Base-by-base conservation (phyloP, 2,888 invertebrate species). In the Melanchra persicariae region DNA sequence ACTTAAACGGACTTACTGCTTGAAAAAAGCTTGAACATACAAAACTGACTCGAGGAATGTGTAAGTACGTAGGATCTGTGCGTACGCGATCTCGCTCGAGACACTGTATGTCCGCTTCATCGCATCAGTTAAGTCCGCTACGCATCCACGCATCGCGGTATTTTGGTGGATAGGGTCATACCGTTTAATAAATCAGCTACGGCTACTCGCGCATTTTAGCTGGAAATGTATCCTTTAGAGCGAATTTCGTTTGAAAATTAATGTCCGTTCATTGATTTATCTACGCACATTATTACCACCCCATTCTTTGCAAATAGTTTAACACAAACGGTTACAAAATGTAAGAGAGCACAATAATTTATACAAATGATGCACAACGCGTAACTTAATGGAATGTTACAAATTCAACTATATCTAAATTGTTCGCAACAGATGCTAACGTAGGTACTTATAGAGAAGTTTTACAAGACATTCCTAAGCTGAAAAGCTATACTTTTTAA, bases 381-480 rank as follows among this genome's bases (percentile, higher is more conserved):
- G 9, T 64, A 73, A 79, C 65, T 70, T 74, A 83, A 70, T 84
- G 85, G 85, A 85, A 85, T 85, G 85, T 83, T 75, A 67, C 1
- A 70, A 71, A 51, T 57, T 57, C 52, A 74, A 70, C 62, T 73
- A 79, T 55, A 70, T 55, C 69, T 78, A 74, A 77, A 59, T 49
- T 49, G 34, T 55, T 55, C 12, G 63, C 69, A 65, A 74, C 58
- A 59, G 26, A 69, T 68, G 52, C 57, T 65, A 74, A 72, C 57
- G 65, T n/a, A n/a, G n/a, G n/a, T 70, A 71, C 40, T n/a, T 60
- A 43, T 49, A 37, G 34, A 47, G 61, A 47, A 45, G 22, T 54
- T 47, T 47, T 45, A 63, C 68, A 52, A 77, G 47, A 45, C 37
- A 40, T 70, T 54, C n/a, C 34, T 55, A 61, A 65, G 54, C 51